These are phyloP conservation scores for Hippocampus kuda DNA, from an alignment of 2,797 vertebrate species.

Conservation along the genomic window DNA sequence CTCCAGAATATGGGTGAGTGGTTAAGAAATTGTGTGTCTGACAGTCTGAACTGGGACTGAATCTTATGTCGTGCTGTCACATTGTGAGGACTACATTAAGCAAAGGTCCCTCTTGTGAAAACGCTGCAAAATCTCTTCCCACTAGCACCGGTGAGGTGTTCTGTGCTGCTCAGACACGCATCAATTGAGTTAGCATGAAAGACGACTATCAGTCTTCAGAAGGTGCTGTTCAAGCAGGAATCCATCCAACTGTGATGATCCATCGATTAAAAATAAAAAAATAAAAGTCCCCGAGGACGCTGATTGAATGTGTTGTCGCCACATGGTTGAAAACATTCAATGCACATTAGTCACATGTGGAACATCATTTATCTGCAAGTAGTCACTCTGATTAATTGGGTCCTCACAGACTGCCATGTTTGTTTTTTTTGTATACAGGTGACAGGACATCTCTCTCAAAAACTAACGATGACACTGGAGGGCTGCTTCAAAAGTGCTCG, in stretches of 20 bases:
- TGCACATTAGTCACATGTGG: slow-evolving; percentile 63
- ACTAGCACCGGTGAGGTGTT: background rate
- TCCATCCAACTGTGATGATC: slow-evolving; percentile 43
- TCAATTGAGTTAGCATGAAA: slow-evolving; percentile 26
- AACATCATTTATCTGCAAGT: slow-evolving; percentile 64
- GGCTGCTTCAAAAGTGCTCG: slow-evolving; percentile 44
- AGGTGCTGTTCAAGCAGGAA: slow-evolving; percentile 45
- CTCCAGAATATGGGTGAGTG: background rate
- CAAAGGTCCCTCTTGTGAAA: background rate
- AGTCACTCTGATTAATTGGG: slow-evolving; percentile 58
- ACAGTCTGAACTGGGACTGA: background rate
- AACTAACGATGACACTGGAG: slow-evolving; percentile 57
- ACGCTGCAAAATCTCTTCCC: slow-evolving; percentile 1
- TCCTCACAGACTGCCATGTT: slow-evolving; percentile 56
- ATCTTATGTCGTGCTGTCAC: background rate
- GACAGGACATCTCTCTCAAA: slow-evolving; percentile 58
- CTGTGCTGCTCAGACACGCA: slow-evolving; percentile 16
- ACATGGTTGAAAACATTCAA: slow-evolving; percentile 61
- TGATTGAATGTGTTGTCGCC: slow-evolving; percentile 50
- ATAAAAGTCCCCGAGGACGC: slow-evolving; percentile 3
- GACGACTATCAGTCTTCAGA: slow-evolving; percentile 36
- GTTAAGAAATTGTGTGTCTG: background rate
- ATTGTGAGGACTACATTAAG: background rate
- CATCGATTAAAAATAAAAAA: slow-evolving; percentile 44
- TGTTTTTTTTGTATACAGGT: slow-evolving; percentile 59